These are phyloP conservation scores for Cygnus buccinator DNA, from an alignment of 2,113 vertebrate genomes.

Conservation along the genomic window DNA sequence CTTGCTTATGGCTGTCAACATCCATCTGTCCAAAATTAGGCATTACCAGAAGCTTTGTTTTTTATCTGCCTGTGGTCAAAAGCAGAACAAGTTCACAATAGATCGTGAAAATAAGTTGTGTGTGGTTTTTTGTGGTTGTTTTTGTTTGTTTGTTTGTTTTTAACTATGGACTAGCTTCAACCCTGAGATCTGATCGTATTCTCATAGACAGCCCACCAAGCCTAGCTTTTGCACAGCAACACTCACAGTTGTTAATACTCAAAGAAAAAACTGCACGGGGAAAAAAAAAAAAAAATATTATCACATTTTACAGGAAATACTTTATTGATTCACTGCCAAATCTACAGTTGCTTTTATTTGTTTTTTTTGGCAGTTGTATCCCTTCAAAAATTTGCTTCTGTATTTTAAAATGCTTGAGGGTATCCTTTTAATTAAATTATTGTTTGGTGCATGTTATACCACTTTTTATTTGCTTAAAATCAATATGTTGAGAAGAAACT, in stretches of 20 bases:
- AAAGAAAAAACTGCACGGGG: neutral
- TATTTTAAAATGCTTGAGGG: slow-evolving; percentile 42
- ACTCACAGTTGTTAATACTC: slow-evolving; percentile 4
- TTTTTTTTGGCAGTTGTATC: slow-evolving; percentile 15
- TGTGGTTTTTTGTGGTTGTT: neutral
- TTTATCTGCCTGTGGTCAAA: neutral
- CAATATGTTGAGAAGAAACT: slow-evolving; percentile 5
- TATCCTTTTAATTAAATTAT: slow-evolving; percentile 43
- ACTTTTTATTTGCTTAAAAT: slow-evolving; percentile 26
- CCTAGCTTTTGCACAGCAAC: neutral
- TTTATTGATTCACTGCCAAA: slow-evolving; percentile 43
- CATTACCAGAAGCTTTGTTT: neutral
- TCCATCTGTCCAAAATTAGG: neutral
- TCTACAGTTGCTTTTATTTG: slow-evolving; percentile 6
- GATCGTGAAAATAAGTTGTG: neutral
- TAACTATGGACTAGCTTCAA: neutral
- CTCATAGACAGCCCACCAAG: neutral
- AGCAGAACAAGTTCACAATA: neutral
- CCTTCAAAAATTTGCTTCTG: slow-evolving; percentile 46
- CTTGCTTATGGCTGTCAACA: neutral
- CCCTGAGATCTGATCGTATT: neutral
- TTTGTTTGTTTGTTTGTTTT: too few relatives aligned
- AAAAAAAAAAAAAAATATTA: neutral
- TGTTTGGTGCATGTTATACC: neutral
- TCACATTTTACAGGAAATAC: slow-evolving; percentile 23